Percentiles rank a stretch among this genome's conserved stretches.
phyloP scores from a whole-genome alignment of 2,113 vertebrate species.

The Pelusios castaneus region DNA sequence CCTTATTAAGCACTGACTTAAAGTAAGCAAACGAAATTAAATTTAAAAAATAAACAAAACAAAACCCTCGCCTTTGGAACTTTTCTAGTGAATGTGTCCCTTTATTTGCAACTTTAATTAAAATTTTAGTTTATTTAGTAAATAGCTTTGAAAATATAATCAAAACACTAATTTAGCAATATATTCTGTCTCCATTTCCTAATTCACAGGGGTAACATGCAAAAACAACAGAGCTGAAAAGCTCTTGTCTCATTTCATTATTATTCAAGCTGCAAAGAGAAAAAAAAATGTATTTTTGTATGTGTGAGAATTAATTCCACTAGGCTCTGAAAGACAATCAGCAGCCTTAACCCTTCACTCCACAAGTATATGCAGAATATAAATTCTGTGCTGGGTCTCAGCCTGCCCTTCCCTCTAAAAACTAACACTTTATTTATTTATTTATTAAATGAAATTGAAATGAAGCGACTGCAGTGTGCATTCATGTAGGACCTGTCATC shows the following conservation, averaged over 20 bases:
- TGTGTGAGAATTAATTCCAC: constrained; percentile 67
- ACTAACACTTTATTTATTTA: constrained; percentile 50
- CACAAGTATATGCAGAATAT: constrained; percentile 26
- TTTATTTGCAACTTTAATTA: constrained; percentile 73
- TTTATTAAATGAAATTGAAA: constrained; percentile 63
- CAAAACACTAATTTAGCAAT: constrained; percentile 62
- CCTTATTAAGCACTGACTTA: constrained; percentile 25
- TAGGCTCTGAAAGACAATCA: constrained; percentile 59
- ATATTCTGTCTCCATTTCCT: constrained; percentile 43
- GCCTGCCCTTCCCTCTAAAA: constrained; percentile 34
- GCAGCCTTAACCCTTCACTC: constrained; percentile 45
- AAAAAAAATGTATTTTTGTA: background rate
- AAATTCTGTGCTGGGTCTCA: constrained; percentile 14
- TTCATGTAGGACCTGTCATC: constrained; percentile 69
- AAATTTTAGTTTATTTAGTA: constrained; percentile 72
- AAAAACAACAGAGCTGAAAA: constrained; percentile 34
- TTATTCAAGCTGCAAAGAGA: constrained; percentile 61
- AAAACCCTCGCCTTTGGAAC: background rate
- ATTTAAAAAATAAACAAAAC: background rate
- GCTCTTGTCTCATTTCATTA: constrained; percentile 46
- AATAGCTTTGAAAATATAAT: constrained; percentile 69
- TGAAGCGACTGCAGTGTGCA: constrained; percentile 51
- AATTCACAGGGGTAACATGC: constrained; percentile 43
- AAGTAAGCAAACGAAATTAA: constrained; percentile 23
- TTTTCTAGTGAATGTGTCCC: constrained; percentile 59